Evolutionary conservation across 2,797 vertebrate genomes (phyloP), one percentile per base, ranked within the genome.

Genomic region (Eidolon dupreanum): DNA sequence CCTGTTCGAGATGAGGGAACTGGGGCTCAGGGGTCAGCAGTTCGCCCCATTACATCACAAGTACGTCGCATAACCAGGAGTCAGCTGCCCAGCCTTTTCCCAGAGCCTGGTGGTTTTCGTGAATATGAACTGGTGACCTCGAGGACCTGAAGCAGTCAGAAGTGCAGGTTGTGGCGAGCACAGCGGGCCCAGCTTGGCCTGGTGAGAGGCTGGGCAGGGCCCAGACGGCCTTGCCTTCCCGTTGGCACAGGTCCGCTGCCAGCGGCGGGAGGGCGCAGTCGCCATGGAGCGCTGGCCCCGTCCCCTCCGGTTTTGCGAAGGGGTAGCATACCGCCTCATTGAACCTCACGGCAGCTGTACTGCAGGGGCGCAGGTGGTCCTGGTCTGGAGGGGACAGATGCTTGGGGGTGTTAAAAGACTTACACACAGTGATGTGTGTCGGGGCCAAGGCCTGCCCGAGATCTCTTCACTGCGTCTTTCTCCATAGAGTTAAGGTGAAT

Each of bases 181-280:
- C 22, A 2, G 8, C 8, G 10, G 20, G 57, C 49, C 59, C 77
- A 20, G 7, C 0, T 6, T 20, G 8, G 51, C 59, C 31, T 38
- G 28, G n/a, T 1, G 20, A 26, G 41, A 83, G 61, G 70, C 59
- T 26, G 2, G 7, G 20, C 31, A 8, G 68, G 53, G 74, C 46
- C 31, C 43, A 33, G 38, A 4, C 3, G n/a, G 33, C 53, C 55
- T 86, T 46, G n/a, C 53, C 55, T 86, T 46, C 24, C 49, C 26
- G 2, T 8, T 6, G 16, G 59, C 51, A 9, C 16, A 41, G 73
- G 36, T 16, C n/a, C 1, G 0, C n/a, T 7, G 3, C 38, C 20
- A 10, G 2, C 0, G 26, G 46, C 15, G 0, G 5, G 31, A 28
- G 53, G n/a, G 41, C 15, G 0, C 53, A 19, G 81, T 12, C 3